phyloP scores from a whole-genome alignment of 2,888 invertebrate genomes.

The Brachyopa scutellaris region DNA sequence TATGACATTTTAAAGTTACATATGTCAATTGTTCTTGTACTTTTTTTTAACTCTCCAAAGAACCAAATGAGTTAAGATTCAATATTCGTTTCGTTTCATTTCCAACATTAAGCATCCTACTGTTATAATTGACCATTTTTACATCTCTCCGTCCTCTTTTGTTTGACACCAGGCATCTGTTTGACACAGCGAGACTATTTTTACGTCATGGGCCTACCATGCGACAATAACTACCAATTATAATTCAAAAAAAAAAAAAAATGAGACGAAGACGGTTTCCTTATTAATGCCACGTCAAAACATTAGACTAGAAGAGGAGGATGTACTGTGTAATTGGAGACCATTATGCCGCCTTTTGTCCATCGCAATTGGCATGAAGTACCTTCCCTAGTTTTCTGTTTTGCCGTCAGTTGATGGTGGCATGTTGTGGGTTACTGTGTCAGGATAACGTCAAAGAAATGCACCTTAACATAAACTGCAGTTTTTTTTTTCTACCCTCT shows the following conservation, averaged over 20 bases:
- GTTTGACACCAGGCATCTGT: conserved; percentile 46
- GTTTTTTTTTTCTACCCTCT: conserved; percentile 3
- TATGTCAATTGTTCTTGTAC: no score
- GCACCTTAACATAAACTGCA: conserved; percentile 21
- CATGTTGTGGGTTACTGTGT: conserved; percentile 68
- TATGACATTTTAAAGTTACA: no score
- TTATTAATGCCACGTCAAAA: conserved; percentile 68
- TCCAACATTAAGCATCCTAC: conserved; percentile 53
- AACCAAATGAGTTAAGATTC: no score
- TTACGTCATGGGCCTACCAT: conserved; percentile 23
- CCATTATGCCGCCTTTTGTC: conserved; percentile 49
- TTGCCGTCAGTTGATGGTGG: not conserved
- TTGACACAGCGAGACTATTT: conserved; percentile 44
- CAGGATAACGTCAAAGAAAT: conserved; percentile 64
- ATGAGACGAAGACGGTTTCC: conserved; percentile 51
- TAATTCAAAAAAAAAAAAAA: conserved; percentile 32
- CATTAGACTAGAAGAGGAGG: conserved; percentile 67
- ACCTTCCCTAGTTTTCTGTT: conserved; percentile 6
- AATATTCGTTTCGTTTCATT: no score
- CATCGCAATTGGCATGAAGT: conserved; percentile 35
- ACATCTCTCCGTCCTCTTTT: conserved; percentile 1
- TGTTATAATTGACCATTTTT: conserved; percentile 51
- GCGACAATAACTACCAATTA: conserved; percentile 53
- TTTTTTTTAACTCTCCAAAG: no score
- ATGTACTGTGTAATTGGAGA: conserved; percentile 56